Percentiles rank a stretch among this genome's conserved stretches.
Evolutionary conservation across 2,797 vertebrate genomes (phyloP).

Genomic region (Buceros bicornis): DNA sequence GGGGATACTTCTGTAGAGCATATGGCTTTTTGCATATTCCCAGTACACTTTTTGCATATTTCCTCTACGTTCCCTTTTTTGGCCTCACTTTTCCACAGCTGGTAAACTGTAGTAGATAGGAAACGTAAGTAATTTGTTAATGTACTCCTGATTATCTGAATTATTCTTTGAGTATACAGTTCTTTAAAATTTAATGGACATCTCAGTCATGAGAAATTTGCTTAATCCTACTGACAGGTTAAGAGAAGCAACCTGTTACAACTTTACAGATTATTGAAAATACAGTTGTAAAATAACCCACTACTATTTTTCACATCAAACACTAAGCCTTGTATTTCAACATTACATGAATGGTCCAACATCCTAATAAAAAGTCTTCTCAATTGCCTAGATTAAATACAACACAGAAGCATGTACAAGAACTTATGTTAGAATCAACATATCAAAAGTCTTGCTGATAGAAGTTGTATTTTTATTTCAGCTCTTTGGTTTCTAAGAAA

Average conservation of each 20-base stretch:
- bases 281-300: background rate
- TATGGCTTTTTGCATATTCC: background rate
- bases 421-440: background rate
- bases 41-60: background rate
- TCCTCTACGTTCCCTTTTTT: background rate
- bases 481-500: background rate
- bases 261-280: background rate
- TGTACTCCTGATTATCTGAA: rapidly evolving
- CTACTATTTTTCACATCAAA: background rate
- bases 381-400: background rate
- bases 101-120: background rate
- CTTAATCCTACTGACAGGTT: background rate
- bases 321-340: background rate
- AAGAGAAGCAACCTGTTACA: background rate
- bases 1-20: background rate
- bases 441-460: background rate
- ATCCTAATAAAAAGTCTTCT: background rate
- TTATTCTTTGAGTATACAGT: background rate
- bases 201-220: background rate
- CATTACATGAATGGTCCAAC: background rate
- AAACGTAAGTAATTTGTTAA: background rate
- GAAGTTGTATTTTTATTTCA: background rate
- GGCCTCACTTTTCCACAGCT: background rate
- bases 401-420: background rate
- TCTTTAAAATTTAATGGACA: background rate